Percentiles rank a stretch among this genome's conserved stretches.
Conservation (phyloP, 64 coral and sea anemone species). For the Pocillopora verrucosa region DNA sequence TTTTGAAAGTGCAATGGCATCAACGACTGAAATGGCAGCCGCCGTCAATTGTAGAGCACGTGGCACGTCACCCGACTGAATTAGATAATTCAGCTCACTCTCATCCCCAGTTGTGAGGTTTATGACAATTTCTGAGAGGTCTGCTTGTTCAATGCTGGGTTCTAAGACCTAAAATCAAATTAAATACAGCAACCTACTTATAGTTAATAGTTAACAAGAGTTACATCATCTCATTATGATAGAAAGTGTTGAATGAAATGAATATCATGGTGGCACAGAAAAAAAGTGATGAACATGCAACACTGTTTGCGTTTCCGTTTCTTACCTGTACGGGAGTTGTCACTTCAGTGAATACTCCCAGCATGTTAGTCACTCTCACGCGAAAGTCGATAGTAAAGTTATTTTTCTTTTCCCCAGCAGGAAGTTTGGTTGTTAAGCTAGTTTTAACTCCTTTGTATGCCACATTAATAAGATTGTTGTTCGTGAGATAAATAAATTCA, state of each 20-base stretch:
- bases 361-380: slow-evolving; percentile 8
- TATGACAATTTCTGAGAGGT: not conserved
- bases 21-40: not conserved
- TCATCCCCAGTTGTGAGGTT: slow-evolving; percentile 6
- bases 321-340: slow-evolving; percentile 38
- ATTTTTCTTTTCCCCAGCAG: slow-evolving; percentile 1
- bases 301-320: not conserved
- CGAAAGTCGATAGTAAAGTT: slow-evolving; percentile 16
- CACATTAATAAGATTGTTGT: slow-evolving; percentile 1
- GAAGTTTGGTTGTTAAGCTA: slow-evolving; percentile 1
- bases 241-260: too few species aligned
- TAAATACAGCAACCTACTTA: too few species aligned
- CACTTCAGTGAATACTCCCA: slow-evolving; percentile 16
- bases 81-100: slow-evolving; percentile 7
- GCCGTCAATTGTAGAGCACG: not conserved
- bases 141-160: not conserved
- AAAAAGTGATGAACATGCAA: too few species aligned
- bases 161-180: not conserved
- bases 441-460: not conserved
- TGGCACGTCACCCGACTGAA: slow-evolving; percentile 35
- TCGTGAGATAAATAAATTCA: slow-evolving; percentile 27
- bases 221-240: too few species aligned
- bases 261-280: too few species aligned
- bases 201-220: too few species aligned
- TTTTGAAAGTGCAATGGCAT: not conserved